A percentile compares a stretch with the other conserved stretches of the same genome.
These are phyloP conservation scores for Tetropium fuscum DNA, from an alignment of 2,888 invertebrate species.

Conservation along the genomic window DNA sequence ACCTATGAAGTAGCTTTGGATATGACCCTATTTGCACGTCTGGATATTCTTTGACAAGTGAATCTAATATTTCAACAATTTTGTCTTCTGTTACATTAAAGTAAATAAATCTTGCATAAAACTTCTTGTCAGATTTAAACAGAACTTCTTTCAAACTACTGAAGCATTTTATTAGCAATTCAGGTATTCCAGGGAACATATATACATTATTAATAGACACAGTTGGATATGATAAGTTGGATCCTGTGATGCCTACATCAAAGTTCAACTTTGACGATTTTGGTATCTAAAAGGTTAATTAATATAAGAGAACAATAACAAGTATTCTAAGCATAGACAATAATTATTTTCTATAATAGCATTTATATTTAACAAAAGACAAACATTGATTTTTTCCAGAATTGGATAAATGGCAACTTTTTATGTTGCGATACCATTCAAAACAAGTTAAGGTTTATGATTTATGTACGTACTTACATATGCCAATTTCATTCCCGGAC, in stretches of 20 bases:
- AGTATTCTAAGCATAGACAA: too few species aligned
- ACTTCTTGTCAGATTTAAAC: constrained; percentile 62
- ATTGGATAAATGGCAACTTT: too few species aligned
- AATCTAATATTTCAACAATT: constrained; percentile 63
- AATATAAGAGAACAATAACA: too few species aligned
- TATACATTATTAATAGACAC: constrained; percentile 72
- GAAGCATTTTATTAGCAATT: constrained; percentile 65
- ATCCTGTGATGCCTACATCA: constrained; percentile 55
- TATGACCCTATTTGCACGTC: constrained; percentile 69
- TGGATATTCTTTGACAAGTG: constrained; percentile 65
- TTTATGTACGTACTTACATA: constrained; percentile 50
- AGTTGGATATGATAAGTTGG: constrained; percentile 64
- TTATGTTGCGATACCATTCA: too few species aligned
- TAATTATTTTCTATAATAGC: too few species aligned
- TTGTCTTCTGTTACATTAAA: constrained; percentile 66
- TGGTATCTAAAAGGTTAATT: constrained; percentile 66
- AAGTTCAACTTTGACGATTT: constrained; percentile 65
- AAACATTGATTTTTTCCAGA: too few species aligned
- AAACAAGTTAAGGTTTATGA: too few species aligned
- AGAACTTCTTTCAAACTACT: constrained; percentile 56
- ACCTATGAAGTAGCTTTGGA: constrained; percentile 66
- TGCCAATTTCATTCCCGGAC: constrained; percentile 65
- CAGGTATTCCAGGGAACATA: constrained; percentile 79
- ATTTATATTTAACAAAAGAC: too few species aligned
- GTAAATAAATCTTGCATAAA: constrained; percentile 64